phyloP scores from a whole-genome alignment of 2,888 invertebrate species.

The Branchellion lobata region DNA sequence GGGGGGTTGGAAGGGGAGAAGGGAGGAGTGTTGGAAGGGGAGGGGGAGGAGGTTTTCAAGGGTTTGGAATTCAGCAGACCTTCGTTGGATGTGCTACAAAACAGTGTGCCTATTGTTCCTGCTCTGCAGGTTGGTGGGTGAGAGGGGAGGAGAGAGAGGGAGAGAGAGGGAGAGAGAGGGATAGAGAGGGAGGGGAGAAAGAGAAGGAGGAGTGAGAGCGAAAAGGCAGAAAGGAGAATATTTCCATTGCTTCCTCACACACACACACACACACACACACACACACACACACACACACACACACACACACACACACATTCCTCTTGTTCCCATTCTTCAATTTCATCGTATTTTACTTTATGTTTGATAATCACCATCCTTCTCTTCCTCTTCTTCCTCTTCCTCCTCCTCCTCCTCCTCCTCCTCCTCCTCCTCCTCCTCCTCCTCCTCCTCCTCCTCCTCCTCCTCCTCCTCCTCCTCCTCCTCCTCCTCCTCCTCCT shows the following conservation, averaged over 20 bases:
- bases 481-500: too few relatives aligned
- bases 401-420: conserved; percentile 98
- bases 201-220: not conserved
- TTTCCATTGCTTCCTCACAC: too few relatives aligned
- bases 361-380: conserved; percentile 91
- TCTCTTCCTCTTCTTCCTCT: conserved; percentile 96
- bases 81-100: not conserved
- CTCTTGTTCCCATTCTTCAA: too few relatives aligned
- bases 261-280: too few relatives aligned
- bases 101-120: conserved; percentile 22
- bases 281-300: too few relatives aligned
- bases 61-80: conserved; percentile 37
- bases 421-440: conserved; percentile 98
- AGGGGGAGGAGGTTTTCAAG: not conserved
- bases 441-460: conserved; percentile 88
- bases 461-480: too few relatives aligned
- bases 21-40: not conserved
- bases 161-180: too few relatives aligned
- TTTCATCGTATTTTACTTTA: too few relatives aligned
- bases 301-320: too few relatives aligned
- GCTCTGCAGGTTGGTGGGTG: conserved; percentile 24
- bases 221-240: not conserved
- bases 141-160: not conserved
- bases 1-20: not conserved
- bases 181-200: not conserved